Percentiles rank a stretch among this genome's conserved stretches.
These are phyloP conservation scores for Maniola hyperantus DNA, from an alignment of 2,888 invertebrate species.

Conservation along the genomic window DNA sequence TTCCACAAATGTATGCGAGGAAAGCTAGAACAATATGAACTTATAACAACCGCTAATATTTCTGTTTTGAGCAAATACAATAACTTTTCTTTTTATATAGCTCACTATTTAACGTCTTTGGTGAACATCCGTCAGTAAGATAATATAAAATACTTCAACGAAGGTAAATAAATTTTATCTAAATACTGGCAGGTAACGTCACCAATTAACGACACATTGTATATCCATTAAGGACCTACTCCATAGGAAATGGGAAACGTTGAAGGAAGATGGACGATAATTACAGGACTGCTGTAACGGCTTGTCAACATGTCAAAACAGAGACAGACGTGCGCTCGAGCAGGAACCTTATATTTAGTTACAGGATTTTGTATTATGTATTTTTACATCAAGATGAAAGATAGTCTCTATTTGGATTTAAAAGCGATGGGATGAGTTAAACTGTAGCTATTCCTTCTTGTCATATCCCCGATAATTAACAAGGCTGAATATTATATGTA, in stretches of 20 bases:
- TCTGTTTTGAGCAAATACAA: too few relatives aligned
- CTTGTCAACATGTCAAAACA: constrained; percentile 16
- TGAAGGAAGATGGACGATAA: constrained; percentile 26
- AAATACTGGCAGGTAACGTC: neutral
- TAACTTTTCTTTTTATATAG: too few relatives aligned
- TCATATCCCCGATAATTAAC: neutral
- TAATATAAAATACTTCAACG: neutral
- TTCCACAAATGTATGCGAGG: too few relatives aligned
- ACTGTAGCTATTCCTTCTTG: neutral
- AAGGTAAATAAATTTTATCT: neutral
- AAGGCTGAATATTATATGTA: too few relatives aligned
- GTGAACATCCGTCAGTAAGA: too few relatives aligned
- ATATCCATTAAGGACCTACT: constrained; percentile 5
- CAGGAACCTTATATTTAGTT: constrained; percentile 11
- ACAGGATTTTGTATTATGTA: constrained; percentile 8
- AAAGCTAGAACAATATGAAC: too few relatives aligned
- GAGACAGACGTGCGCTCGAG: neutral
- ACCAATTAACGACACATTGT: constrained; percentile 12
- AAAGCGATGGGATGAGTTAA: neutral
- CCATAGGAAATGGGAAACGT: constrained; percentile 28
- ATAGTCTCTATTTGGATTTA: neutral
- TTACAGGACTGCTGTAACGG: constrained; percentile 25
- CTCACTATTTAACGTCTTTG: too few relatives aligned
- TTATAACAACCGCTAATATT: too few relatives aligned
- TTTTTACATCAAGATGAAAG: constrained; percentile 4